These are phyloP conservation scores for Teleopsis dalmanni DNA, from an alignment of 1,140 invertebrate species.

Conservation along the genomic window DNA sequence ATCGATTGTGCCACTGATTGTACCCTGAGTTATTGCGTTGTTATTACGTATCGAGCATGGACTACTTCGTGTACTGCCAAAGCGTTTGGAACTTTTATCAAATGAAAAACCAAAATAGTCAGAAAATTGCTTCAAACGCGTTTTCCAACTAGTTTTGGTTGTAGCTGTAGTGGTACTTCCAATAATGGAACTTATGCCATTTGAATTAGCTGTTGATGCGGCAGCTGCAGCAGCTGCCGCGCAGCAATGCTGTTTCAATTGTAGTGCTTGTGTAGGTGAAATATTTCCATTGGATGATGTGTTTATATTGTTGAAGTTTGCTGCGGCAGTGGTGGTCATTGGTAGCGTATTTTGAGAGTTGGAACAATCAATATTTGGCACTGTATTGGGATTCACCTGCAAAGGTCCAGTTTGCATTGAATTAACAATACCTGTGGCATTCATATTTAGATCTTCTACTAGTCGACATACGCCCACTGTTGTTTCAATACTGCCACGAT, in stretches of 20 bases:
- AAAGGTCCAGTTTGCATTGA: slow-evolving; percentile 7
- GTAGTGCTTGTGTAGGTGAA: slow-evolving; percentile 11
- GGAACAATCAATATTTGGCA: slow-evolving; percentile 11
- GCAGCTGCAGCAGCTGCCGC: slow-evolving; percentile 11
- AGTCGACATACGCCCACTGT: slow-evolving; percentile 4
- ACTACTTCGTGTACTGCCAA: slow-evolving; percentile 37
- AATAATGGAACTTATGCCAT: slow-evolving; percentile 6
- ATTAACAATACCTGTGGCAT: slow-evolving; percentile 16
- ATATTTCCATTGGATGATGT: slow-evolving; percentile 13
- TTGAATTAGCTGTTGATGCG: slow-evolving; percentile 6
- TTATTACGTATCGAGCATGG: slow-evolving; percentile 28
- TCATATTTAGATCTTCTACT: slow-evolving; percentile 33
- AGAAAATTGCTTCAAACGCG: slow-evolving; percentile 37
- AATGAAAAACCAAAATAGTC: slow-evolving; percentile 42
- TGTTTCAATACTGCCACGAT: slow-evolving; percentile 28
- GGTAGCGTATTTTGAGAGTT: neutral
- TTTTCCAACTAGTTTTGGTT: slow-evolving; percentile 27
- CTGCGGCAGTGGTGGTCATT: neutral
- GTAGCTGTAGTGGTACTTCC: slow-evolving; percentile 9
- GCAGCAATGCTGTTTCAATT: slow-evolving; percentile 7
- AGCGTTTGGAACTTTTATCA: slow-evolving; percentile 38
- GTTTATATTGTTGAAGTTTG: slow-evolving; percentile 14
- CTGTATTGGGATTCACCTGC: slow-evolving; percentile 10
- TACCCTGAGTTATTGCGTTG: slow-evolving; percentile 16
- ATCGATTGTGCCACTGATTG: neutral